Percentiles rank a stretch among this genome's conserved stretches.
Evolutionary conservation across 2,113 vertebrate genomes (phyloP).

Genomic region (Trichomycterus rosablanca): DNA sequence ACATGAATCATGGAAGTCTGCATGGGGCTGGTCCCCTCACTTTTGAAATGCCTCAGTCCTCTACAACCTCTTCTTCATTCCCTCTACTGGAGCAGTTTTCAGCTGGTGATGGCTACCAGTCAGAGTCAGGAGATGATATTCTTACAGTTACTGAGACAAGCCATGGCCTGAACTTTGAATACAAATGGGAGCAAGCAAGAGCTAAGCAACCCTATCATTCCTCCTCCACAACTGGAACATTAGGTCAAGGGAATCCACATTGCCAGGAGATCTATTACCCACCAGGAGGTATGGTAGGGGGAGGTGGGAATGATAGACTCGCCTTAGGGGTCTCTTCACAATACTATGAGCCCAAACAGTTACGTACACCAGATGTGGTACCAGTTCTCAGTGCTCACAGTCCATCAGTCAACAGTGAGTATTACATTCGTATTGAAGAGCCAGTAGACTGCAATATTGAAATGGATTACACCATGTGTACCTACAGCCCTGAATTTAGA

Average conservation of each 20-base stretch:
- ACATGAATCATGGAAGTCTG: slow-evolving; percentile 52
- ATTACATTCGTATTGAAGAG: slow-evolving; percentile 93
- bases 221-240: slow-evolving; percentile 51
- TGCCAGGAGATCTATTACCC: slow-evolving; percentile 81
- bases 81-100: slow-evolving; percentile 89
- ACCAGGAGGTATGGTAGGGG: slow-evolving; percentile 63
- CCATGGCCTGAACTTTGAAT: slow-evolving; percentile 93
- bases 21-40: slow-evolving; percentile 46
- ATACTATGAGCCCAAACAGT: slow-evolving; percentile 76
- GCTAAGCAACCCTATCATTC: slow-evolving; percentile 63
- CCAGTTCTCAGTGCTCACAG: slow-evolving; percentile 87
- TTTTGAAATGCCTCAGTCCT: slow-evolving; percentile 53
- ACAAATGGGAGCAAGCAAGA: slow-evolving; percentile 87
- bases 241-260: slow-evolving; percentile 65
- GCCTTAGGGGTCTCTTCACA: slow-evolving; percentile 74
- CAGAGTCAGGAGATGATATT: slow-evolving; percentile 82
- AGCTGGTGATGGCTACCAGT: slow-evolving; percentile 75
- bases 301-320: slow-evolving; percentile 62
- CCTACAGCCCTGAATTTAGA: slow-evolving; percentile 71
- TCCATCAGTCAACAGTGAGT: slow-evolving; percentile 84
- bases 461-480: slow-evolving; percentile 74
- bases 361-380: slow-evolving; percentile 73
- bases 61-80: slow-evolving; percentile 73
- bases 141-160: slow-evolving; percentile 95
- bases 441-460: slow-evolving; percentile 70